phyloP scores from a whole-genome alignment of 2,113 vertebrate species.

The Donacobius atricapilla region DNA sequence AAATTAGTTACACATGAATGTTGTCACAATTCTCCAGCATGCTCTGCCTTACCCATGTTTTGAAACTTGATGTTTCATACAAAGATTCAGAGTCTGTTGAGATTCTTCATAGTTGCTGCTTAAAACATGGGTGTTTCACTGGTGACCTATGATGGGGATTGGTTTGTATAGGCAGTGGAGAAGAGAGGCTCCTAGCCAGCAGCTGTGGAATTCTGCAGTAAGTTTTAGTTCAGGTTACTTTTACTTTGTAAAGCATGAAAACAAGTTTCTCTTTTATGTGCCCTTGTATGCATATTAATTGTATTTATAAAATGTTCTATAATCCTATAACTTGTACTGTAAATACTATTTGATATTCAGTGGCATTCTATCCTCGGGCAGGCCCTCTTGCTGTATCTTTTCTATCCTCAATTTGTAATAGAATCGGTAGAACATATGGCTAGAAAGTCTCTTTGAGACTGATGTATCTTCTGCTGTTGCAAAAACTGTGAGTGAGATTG shows the following conservation, averaged over 20 bases:
- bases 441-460: slow-evolving; percentile 68
- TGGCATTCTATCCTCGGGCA: slow-evolving; percentile 74
- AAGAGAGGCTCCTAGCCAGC: slow-evolving; percentile 65
- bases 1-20: background rate
- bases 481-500: slow-evolving; percentile 72
- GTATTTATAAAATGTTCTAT: slow-evolving; percentile 93
- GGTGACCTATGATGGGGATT: background rate
- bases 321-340: slow-evolving; percentile 75
- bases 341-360: slow-evolving; percentile 77
- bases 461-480: slow-evolving; percentile 65
- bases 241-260: slow-evolving; percentile 43
- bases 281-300: slow-evolving; percentile 82
- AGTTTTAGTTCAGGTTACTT: slow-evolving; percentile 51
- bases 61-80: background rate
- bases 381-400: slow-evolving; percentile 79
- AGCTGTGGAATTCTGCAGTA: slow-evolving; percentile 41
- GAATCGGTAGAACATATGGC: slow-evolving; percentile 67
- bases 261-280: slow-evolving; percentile 40
- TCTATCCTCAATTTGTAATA: slow-evolving; percentile 69
- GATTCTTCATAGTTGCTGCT: slow-evolving; percentile 17
- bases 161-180: background rate
- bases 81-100: background rate
- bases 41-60: background rate
- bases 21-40: background rate
- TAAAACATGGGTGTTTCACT: slow-evolving; percentile 6